Percentiles rank a stretch among this genome's conserved stretches.
These are phyloP conservation scores for Vireo altiloquus DNA, from an alignment of 2,113 vertebrate genomes.

Conservation along the genomic window DNA sequence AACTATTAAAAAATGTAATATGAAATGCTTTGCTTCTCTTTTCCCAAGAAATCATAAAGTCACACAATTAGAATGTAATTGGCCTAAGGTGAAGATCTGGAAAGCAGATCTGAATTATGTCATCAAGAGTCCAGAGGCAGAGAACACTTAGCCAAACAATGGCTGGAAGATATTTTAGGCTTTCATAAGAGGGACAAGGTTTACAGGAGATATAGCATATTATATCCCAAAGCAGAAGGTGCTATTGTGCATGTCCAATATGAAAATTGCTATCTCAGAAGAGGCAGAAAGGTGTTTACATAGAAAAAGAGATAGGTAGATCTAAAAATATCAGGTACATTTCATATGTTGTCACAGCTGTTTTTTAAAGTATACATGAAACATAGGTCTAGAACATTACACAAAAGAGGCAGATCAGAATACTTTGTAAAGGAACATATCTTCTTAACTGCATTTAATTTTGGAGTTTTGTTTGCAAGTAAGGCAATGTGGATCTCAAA, in stretches of 20 bases:
- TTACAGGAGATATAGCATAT: constrained; percentile 29
- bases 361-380: neutral
- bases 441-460: neutral
- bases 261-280: constrained; percentile 55
- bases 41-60: constrained; percentile 38
- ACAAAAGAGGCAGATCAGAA: neutral
- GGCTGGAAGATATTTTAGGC: constrained; percentile 30
- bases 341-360: neutral
- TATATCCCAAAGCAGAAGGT: constrained; percentile 57
- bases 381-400: neutral
- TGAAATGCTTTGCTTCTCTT: constrained; percentile 29
- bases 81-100: constrained; percentile 66
- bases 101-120: constrained; percentile 63
- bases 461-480: neutral
- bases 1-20: constrained; percentile 27
- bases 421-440: neutral
- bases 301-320: neutral
- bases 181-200: constrained; percentile 59
- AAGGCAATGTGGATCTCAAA: neutral
- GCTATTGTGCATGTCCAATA: constrained; percentile 51
- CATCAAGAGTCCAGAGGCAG: constrained; percentile 66
- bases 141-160: constrained; percentile 38
- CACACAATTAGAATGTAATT: constrained; percentile 65
- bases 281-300: neutral
- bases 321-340: constrained; percentile 8